Evolutionary conservation across 2,113 vertebrate species (phyloP).

Genomic region (Datnioides undecimradiatus): DNA sequence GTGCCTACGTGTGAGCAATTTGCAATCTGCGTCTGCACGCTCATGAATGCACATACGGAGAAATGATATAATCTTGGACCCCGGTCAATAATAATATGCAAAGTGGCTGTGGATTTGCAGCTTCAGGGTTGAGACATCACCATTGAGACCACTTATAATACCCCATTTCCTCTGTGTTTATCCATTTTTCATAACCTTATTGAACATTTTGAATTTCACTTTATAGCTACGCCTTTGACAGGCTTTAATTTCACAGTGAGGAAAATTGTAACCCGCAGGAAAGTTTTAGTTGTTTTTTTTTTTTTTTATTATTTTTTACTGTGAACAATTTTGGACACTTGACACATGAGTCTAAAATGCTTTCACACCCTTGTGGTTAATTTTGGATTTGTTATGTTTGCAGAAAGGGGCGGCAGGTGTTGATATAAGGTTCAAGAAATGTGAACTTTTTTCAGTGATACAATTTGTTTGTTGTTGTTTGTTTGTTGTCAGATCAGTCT

Average conservation of each 20-base stretch:
- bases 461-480: neutral
- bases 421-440: neutral
- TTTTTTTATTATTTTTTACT: slow-evolving; percentile 8
- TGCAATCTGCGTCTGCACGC: slow-evolving; percentile 20
- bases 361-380: neutral
- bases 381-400: neutral
- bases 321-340: slow-evolving; percentile 25
- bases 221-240: slow-evolving; percentile 47
- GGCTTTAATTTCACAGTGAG: slow-evolving; percentile 55
- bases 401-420: neutral
- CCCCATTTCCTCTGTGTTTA: slow-evolving; percentile 45
- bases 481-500: neutral
- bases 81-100: slow-evolving; percentile 53
- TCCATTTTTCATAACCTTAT: slow-evolving; percentile 42
- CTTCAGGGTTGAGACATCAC: slow-evolving; percentile 53
- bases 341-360: slow-evolving; percentile 1
- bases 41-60: slow-evolving; percentile 7
- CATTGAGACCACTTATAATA: slow-evolving; percentile 38
- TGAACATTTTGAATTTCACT: slow-evolving; percentile 44
- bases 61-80: slow-evolving; percentile 39
- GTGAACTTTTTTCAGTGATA: neutral
- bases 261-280: slow-evolving; percentile 45
- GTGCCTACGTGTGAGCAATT: neutral
- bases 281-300: neutral
- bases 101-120: slow-evolving; percentile 37